These are phyloP conservation scores for Syngnathus typhle DNA, from an alignment of 2,113 vertebrate genomes.

Conservation along the genomic window DNA sequence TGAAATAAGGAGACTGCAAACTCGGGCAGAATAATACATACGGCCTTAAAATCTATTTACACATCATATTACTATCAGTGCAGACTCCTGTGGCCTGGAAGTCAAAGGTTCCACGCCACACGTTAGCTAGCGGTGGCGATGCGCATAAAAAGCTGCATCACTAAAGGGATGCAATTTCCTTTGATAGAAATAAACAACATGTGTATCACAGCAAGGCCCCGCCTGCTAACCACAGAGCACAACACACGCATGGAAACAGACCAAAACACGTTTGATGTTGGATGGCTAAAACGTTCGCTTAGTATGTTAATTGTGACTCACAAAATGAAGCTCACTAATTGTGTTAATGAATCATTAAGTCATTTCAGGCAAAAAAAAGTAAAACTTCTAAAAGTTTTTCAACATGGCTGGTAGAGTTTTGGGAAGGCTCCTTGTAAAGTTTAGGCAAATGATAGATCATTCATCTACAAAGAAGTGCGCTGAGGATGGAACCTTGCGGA, in stretches of 20 bases:
- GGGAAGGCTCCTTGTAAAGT: neutral
- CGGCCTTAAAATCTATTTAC: too few relatives aligned
- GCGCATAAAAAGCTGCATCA: constrained; percentile 12
- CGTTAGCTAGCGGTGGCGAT: constrained; percentile 4
- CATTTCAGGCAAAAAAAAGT: neutral
- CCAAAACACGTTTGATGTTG: neutral
- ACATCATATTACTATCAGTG: neutral
- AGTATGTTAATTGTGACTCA: neutral
- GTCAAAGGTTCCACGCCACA: neutral
- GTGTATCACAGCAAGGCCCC: neutral
- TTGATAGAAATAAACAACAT: constrained; percentile 7
- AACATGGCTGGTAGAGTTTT: neutral
- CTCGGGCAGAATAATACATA: neutral
- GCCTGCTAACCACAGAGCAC: neutral
- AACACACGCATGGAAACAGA: neutral
- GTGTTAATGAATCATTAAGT: neutral
- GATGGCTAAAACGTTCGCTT: neutral
- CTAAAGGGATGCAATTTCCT: constrained; percentile 12
- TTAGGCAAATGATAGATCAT: too few relatives aligned
- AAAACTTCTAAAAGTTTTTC: too few relatives aligned
- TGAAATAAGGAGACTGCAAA: neutral
- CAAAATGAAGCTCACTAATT: neutral
- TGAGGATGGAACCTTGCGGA: neutral
- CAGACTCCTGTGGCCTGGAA: neutral
- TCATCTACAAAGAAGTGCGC: neutral